A percentile compares a stretch with the other conserved stretches of the same genome.
Conservation (phyloP, 2,888 invertebrate species). For the Apodemia duryi region DNA sequence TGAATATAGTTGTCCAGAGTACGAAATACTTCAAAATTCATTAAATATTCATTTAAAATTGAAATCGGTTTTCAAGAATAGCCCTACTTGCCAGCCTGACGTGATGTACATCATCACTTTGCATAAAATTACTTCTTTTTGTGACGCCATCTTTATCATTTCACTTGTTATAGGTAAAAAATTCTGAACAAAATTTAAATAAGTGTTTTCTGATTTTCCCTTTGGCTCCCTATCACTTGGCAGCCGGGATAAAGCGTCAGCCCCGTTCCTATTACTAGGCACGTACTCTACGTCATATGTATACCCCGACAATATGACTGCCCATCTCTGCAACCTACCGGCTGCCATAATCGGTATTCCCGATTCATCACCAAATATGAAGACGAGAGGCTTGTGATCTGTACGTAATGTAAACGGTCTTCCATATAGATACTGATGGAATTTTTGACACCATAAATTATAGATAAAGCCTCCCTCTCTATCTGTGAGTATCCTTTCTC, state of each 20-base stretch:
- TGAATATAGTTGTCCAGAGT: neutral
- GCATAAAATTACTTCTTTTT: constrained; percentile 16
- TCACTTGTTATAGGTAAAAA: constrained; percentile 16
- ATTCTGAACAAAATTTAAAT: constrained; percentile 21
- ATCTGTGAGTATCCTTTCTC: constrained; percentile 37
- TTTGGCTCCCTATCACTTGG: neutral
- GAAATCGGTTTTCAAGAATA: too few relatives aligned
- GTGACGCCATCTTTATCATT: constrained; percentile 11
- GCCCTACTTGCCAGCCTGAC: constrained; percentile 22
- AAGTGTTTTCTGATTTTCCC: neutral
- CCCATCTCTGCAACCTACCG: constrained; percentile 1
- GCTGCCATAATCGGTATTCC: constrained; percentile 38
- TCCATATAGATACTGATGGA: constrained; percentile 33
- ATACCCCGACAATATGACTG: constrained; percentile 5
- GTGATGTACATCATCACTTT: constrained; percentile 3
- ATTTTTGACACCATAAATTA: constrained; percentile 29
- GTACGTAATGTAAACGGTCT: constrained; percentile 38
- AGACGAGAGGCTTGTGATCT: constrained; percentile 50
- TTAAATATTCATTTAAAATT: too few relatives aligned
- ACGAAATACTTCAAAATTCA: too few relatives aligned
- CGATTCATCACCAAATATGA: constrained; percentile 41
- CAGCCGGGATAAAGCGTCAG: constrained; percentile 16
- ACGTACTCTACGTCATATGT: constrained; percentile 19
- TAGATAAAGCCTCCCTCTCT: constrained; percentile 33
- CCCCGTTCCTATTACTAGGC: neutral